Conservation (phyloP, 2,113 vertebrate species). For the Hemichromis elongatus region DNA sequence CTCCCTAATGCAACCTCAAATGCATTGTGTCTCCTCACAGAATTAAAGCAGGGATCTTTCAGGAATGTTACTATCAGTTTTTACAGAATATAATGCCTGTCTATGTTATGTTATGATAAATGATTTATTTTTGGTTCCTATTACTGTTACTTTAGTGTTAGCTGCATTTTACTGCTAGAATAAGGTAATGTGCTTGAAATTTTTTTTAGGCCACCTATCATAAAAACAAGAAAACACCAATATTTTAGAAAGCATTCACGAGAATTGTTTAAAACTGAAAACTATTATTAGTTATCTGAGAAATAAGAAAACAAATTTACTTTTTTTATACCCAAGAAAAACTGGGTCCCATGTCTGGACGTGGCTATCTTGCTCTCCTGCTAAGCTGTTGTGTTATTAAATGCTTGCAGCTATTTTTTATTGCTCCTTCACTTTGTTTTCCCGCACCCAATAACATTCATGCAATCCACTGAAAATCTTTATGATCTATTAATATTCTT, state of each 20-base stretch:
- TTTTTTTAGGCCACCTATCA: fast-evolving
- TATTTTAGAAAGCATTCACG: background rate
- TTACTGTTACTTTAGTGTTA: background rate
- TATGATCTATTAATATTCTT: too few relatives aligned
- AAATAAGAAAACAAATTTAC: background rate
- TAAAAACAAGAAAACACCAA: background rate
- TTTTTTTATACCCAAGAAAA: background rate
- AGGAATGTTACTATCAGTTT: background rate
- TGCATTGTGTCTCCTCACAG: background rate
- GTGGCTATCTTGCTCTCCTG: too few relatives aligned
- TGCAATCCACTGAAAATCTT: too few relatives aligned
- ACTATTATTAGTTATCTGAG: background rate
- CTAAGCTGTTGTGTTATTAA: too few relatives aligned
- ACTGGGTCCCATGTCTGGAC: too few relatives aligned
- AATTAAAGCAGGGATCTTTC: background rate
- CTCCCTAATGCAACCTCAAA: background rate
- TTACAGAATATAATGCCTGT: too few relatives aligned
- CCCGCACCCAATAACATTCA: too few relatives aligned
- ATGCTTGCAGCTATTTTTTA: too few relatives aligned
- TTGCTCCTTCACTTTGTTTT: too few relatives aligned
- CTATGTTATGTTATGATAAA: fast-evolving
- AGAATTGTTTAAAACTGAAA: background rate
- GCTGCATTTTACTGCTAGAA: background rate
- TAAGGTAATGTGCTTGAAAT: background rate
- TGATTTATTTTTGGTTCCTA: background rate